These are phyloP conservation scores for Fulica atra DNA, from an alignment of 2,113 vertebrate species.

Conservation along the genomic window DNA sequence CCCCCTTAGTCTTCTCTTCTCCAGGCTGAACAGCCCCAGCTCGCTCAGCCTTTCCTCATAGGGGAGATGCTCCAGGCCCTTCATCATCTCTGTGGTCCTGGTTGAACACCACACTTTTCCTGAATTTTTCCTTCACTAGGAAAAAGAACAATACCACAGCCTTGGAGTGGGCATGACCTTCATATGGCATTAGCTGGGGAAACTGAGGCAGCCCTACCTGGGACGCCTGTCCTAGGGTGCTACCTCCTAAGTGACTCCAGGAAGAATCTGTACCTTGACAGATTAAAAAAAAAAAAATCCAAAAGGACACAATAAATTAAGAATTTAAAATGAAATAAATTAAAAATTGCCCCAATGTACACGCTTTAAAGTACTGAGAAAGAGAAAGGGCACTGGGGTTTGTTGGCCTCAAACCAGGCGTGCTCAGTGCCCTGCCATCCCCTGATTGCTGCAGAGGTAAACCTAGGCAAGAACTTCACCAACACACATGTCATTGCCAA, in stretches of 20 bases:
- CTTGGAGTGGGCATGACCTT: not conserved
- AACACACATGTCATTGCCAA: not conserved
- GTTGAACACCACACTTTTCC: not conserved
- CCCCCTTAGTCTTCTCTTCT: no score
- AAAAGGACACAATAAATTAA: not conserved
- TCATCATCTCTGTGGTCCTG: not conserved
- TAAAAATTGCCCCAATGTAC: not conserved
- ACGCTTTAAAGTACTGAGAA: not conserved
- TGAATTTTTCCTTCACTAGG: not conserved
- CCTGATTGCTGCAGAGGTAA: not conserved
- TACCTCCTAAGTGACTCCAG: not conserved
- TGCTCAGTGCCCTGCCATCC: not conserved
- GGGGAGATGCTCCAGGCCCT: no score
- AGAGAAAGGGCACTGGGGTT: not conserved
- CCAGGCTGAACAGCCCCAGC: no score
- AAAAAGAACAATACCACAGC: not conserved
- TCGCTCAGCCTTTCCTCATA: no score
- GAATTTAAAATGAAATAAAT: no score
- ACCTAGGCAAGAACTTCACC: not conserved
- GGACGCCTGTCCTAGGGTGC: not conserved
- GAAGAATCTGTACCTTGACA: not conserved
- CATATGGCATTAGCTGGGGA: not conserved
- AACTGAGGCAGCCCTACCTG: not conserved
- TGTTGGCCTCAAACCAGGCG: not conserved
- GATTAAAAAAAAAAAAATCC: not conserved